Base-by-base conservation (phyloP, 2,113 vertebrate species). In the Plecturocebus donacophilus region DNA sequence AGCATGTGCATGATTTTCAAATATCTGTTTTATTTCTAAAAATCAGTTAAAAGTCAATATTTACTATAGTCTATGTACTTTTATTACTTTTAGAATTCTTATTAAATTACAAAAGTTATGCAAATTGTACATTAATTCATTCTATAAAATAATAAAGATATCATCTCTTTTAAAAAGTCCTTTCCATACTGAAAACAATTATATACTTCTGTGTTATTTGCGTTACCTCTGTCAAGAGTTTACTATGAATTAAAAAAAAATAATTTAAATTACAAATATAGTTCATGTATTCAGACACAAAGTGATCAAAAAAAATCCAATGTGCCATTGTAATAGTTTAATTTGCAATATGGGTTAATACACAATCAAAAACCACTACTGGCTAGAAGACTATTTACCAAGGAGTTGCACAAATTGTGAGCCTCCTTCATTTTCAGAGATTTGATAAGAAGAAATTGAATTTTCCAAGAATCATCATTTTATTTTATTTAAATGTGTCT, bases 241-340 rank as follows among this genome's bases (percentile, higher is more conserved):
- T 80, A 82, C 89, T n/a, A 95, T 75, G 61, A 84, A 35, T 91
- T n/a, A 97, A 97, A 64, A 70, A 92, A 87, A 80, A 89, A 20
- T 30, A 92, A 25, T 6, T 77, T 95, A 94, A 98, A 97, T 97
- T 95, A 73, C 92, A 97, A 97, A 91, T 96, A 95, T 8, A 95
- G 81, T 9, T 16, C 17, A 49, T 77, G 25, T 91, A 81, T 35
- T 91, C 45, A 95, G 52, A 45, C 4, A 94, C 6, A 38, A 94
- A 14, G 12, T 0, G 73, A 38, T 7, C 8, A 90, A 91, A 91
- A 91, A 91, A 87, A 88, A 91, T 14, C 73, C 89, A 95, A 0
- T 23, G 25, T 86, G 16, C 40, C 21, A 80, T 49, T 75, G 58
- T 20, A 49, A 56, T 68, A 71, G 45, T 81, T 91, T 96, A 84